Evolutionary conservation across 2,888 invertebrate genomes (phyloP).

Genomic region (Nasonia oneida): DNA sequence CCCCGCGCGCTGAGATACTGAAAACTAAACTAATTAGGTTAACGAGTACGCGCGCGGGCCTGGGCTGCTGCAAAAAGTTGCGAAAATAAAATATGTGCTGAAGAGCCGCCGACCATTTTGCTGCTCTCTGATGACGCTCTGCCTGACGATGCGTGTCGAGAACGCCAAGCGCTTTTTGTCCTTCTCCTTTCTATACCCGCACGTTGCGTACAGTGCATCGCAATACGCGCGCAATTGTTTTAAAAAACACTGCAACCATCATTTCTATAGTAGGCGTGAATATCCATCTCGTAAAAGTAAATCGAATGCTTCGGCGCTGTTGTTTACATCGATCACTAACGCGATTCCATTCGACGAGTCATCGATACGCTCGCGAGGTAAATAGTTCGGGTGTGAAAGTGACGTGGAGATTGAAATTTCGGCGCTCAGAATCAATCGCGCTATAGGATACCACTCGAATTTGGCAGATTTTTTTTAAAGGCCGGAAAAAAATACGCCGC

Average conservation of each 20-base stretch:
- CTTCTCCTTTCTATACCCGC: background rate
- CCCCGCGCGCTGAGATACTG: slow-evolving; percentile 34
- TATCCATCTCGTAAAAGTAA: background rate
- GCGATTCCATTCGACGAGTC: background rate
- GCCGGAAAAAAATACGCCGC: background rate
- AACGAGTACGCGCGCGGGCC: slow-evolving; percentile 55
- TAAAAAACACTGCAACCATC: background rate
- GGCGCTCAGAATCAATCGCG: background rate
- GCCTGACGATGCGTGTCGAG: background rate
- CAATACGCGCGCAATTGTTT: too few species aligned
- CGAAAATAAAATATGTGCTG: background rate
- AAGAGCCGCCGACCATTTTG: background rate
- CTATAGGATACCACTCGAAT: background rate
- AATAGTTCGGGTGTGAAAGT: background rate
- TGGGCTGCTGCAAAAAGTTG: slow-evolving; percentile 5
- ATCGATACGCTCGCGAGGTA: background rate
- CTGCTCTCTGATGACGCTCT: background rate
- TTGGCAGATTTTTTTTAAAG: slow-evolving; percentile 8
- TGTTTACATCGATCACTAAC: background rate
- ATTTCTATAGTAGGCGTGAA: background rate
- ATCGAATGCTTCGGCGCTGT: background rate
- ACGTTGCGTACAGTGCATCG: background rate
- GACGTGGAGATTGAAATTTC: background rate
- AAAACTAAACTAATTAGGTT: slow-evolving; percentile 65
- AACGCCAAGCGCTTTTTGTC: background rate